Evolutionary conservation across 1,140 invertebrate genomes (phyloP), one percentile per base, ranked within the genome.

Genomic region (Drosophila equinoxialis): DNA sequence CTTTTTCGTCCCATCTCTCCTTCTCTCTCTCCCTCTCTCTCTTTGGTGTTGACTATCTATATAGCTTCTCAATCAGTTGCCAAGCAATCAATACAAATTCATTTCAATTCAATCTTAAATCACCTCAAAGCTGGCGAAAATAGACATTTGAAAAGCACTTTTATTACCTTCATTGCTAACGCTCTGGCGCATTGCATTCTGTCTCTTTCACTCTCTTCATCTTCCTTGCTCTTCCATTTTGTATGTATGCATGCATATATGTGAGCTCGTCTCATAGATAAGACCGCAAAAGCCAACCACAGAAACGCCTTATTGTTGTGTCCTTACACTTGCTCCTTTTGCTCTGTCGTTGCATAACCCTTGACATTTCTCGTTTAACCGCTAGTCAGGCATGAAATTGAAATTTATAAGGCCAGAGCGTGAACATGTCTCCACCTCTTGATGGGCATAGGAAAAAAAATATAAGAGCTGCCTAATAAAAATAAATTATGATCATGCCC

Each of bases 381-480:
- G 60, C 64, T 81, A 85, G 75, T 79, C 57, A 79, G 83, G 75
- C 82, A 87, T 86, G 82, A 86, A 86, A 86, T 86, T 87, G 82
- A 86, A 86, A 86, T 87, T 74, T 81, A 86, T 86, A 86, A 81
- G 86, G 66, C 68, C 37, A 45, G 14, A 30, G 37, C 72, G 60
- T 57, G 14, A 63, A 39, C 60, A 68, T 41, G 60, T 55, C 67
- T 66, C 45, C 45, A 14, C n/a, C 20, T 23, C 45, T 51, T 23
- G 45, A 23, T 51, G 45, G 45, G 45, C 6, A 14, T 30, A 45
- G 17, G 10, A n/a, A 51, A 33, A 17, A 11, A 17, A 63, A 11
- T 17, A 3, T 13, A 61, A 37, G 17, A 26, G 6, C 17, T 23
- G 13, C 45, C 41, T 13, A 8, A 48, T 26, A 17, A 20, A 30